phyloP scores from a whole-genome alignment of 1,140 invertebrate genomes.

The Heliconius hermathena region DNA sequence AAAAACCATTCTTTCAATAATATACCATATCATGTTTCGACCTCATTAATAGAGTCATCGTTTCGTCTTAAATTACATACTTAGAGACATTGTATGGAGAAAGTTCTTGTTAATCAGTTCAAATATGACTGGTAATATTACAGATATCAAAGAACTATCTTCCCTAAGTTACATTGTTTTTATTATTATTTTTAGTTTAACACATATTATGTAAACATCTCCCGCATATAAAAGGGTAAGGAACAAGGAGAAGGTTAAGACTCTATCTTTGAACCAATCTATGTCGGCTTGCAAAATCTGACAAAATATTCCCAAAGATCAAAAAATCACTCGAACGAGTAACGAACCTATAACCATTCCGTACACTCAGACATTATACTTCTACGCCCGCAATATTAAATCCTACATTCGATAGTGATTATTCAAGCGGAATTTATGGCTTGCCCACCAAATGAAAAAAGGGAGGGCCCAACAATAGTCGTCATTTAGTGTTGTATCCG shows the following conservation, averaged over 20 bases:
- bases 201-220: no score
- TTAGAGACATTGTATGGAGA: neutral
- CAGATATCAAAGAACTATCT: constrained; percentile 18
- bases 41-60: neutral
- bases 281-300: no score
- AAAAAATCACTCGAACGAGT: no score
- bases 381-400: constrained; percentile 22
- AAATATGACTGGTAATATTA: constrained; percentile 32
- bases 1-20: neutral
- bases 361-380: neutral
- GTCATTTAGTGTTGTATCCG: constrained; percentile 36
- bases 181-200: neutral
- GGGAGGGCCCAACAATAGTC: constrained; percentile 37
- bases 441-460: constrained; percentile 44
- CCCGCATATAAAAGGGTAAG: no score
- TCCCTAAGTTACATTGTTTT: no score
- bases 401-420: constrained; percentile 39
- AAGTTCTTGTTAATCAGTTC: constrained; percentile 16
- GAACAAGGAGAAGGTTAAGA: no score
- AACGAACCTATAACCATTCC: no score
- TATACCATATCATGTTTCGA: neutral
- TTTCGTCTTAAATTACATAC: constrained; percentile 3
- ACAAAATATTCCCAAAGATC: no score
- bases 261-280: no score
- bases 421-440: constrained; percentile 56